These are phyloP conservation scores for Pyrocoelia pectoralis DNA, from an alignment of 2,888 invertebrate genomes.

Conservation along the genomic window DNA sequence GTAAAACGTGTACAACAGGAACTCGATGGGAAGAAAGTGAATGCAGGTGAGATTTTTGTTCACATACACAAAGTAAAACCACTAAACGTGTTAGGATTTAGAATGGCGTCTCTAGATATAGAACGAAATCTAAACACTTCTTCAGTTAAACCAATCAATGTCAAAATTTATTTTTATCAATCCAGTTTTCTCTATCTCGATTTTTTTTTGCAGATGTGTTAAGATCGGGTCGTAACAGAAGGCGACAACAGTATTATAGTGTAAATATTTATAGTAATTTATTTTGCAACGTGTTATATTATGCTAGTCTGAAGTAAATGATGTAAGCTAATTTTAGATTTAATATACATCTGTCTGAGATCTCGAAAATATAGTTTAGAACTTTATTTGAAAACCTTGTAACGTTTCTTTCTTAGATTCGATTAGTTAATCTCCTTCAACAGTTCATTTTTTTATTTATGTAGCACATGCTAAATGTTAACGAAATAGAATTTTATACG, in stretches of 20 bases:
- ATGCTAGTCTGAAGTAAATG: neutral
- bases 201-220: neutral
- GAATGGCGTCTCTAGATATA: neutral
- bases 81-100: too few species aligned
- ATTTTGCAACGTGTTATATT: neutral
- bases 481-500: neutral
- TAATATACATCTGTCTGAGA: neutral
- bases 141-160: neutral
- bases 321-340: neutral
- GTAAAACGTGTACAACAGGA: slow-evolving; percentile 51
- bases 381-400: neutral
- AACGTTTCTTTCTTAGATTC: neutral
- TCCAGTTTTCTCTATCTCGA: neutral
- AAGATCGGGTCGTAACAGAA: neutral
- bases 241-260: slow-evolving; percentile 1
- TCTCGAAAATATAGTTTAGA: neutral
- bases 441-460: neutral
- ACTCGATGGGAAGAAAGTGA: slow-evolving; percentile 48
- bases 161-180: too few species aligned
- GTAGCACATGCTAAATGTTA: neutral
- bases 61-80: too few species aligned
- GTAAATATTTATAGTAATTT: slow-evolving; percentile 1
- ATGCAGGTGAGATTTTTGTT: slow-evolving; percentile 46
- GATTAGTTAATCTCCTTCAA: neutral
- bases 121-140: neutral